Evolutionary conservation across 1,140 invertebrate genomes (phyloP).

Genomic region (Zaprionus gabonicus): DNA sequence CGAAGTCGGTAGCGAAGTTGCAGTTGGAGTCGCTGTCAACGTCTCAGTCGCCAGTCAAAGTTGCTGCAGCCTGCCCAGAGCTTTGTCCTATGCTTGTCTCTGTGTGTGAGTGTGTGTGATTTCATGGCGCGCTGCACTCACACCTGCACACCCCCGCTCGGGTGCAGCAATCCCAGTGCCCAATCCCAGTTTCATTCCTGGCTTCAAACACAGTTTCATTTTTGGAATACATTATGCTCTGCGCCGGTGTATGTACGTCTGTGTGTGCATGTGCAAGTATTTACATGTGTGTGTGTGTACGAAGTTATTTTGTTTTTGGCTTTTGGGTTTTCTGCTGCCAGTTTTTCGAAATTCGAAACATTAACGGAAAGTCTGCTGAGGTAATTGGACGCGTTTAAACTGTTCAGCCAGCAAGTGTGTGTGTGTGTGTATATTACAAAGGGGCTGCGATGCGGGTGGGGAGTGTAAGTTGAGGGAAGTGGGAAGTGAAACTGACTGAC

Average conservation of each 20-base stretch:
- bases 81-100: slow-evolving; percentile 13
- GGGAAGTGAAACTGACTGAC: slow-evolving; percentile 26
- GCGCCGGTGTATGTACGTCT: neutral
- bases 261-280: neutral
- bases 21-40: neutral
- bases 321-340: slow-evolving; percentile 64
- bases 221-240: slow-evolving; percentile 6
- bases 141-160: slow-evolving; percentile 23
- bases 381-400: slow-evolving; percentile 76
- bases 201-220: slow-evolving; percentile 1
- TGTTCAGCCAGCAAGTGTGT: slow-evolving; percentile 35
- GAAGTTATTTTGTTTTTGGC: slow-evolving; percentile 32
- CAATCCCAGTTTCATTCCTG: slow-evolving; percentile 31
- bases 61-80: slow-evolving; percentile 25
- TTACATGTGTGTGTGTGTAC: slow-evolving; percentile 20
- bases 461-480: neutral
- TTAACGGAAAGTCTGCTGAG: slow-evolving; percentile 76
- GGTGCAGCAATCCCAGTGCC: slow-evolving; percentile 28
- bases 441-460: neutral
- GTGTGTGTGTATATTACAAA: neutral
- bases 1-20: neutral
- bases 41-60: slow-evolving; percentile 12
- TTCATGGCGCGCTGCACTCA: slow-evolving; percentile 57
- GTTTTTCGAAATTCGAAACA: slow-evolving; percentile 78
- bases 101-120: slow-evolving; percentile 25